A percentile compares a stretch with the other conserved stretches of the same genome.
phyloP scores from a whole-genome alignment of 2,888 invertebrate species.

The Geophilus truncorum region DNA sequence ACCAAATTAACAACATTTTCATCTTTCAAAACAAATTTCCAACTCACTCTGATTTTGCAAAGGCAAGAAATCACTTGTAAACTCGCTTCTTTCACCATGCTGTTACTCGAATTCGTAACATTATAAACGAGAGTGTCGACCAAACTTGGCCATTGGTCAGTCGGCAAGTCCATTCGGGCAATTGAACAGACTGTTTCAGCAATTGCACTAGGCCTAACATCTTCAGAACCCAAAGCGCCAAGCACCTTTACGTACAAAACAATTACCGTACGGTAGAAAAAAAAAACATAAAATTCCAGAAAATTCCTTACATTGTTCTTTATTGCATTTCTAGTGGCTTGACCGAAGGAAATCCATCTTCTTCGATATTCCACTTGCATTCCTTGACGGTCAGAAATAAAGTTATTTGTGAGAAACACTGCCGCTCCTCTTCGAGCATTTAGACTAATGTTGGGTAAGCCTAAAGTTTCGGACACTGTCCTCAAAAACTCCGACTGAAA shows the following conservation, averaged over 20 bases:
- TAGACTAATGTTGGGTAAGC: neutral
- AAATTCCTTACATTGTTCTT: neutral
- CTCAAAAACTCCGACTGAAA: neutral
- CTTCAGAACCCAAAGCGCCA: neutral
- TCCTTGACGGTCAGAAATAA: neutral
- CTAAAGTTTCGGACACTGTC: neutral
- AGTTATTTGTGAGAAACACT: neutral
- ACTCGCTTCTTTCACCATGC: neutral
- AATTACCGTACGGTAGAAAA: neutral
- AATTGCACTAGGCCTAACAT: neutral
- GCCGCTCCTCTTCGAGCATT: neutral
- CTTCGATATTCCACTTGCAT: neutral
- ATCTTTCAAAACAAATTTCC: neutral
- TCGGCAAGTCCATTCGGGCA: neutral
- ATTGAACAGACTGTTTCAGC: neutral
- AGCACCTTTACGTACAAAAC: neutral
- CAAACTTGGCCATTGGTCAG: neutral
- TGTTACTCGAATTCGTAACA: neutral
- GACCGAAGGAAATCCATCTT: neutral
- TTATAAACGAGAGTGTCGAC: neutral
- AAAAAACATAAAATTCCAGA: neutral
- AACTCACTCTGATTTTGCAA: neutral
- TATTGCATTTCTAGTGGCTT: neutral
- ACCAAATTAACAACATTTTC: neutral
- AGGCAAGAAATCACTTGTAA: neutral